A percentile compares a stretch with the other conserved stretches of the same genome.
Conservation (phyloP, 2,113 vertebrate species). For the Corythoichthys haematopterus region DNA sequence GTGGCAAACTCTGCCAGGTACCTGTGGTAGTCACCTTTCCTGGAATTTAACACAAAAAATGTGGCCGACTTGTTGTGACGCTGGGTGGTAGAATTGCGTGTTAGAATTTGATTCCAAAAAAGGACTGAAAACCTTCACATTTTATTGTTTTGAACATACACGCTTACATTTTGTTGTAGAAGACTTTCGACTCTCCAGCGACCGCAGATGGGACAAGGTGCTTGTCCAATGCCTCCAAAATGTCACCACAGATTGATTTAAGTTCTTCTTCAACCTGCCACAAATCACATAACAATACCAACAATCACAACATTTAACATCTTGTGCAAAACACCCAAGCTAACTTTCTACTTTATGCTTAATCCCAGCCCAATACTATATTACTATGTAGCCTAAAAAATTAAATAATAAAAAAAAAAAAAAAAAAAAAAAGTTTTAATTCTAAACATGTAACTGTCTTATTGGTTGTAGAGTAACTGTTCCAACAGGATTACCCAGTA, state of each 20-base stretch:
- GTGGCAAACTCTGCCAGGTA: conserved; percentile 98
- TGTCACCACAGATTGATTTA: conserved; percentile 94
- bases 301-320: too few species aligned
- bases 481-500: conserved; percentile 21
- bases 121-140: background rate
- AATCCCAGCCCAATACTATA: too few species aligned
- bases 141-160: background rate
- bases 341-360: too few species aligned
- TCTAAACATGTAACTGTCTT: background rate
- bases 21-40: conserved; percentile 99
- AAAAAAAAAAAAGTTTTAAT: background rate
- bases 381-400: too few species aligned
- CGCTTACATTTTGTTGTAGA: conserved; percentile 99
- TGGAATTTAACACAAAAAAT: conserved; percentile 45
- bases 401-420: too few species aligned
- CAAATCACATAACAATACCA: conserved; percentile 8
- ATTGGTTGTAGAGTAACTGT: background rate
- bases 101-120: background rate
- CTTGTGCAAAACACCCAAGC: too few species aligned
- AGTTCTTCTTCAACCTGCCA: conserved; percentile 92
- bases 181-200: conserved; percentile 97
- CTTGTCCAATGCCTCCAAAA: conserved; percentile 96
- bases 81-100: background rate
- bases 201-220: conserved; percentile 96
- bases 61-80: too few species aligned